Conservation (phyloP, 2,888 invertebrate genomes). For the Lamproptera curius region DNA sequence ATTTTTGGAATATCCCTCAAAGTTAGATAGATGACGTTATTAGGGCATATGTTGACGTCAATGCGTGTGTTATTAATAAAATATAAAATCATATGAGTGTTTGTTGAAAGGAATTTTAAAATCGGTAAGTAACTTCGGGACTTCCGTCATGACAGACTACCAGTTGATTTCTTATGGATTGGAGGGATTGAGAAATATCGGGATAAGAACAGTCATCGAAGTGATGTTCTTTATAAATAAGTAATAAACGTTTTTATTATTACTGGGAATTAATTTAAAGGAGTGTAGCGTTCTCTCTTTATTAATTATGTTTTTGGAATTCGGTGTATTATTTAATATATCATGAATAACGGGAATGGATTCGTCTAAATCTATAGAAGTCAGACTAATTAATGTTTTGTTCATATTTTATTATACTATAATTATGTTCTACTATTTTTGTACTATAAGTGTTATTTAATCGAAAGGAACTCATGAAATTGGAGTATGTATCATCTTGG, state of each 20-base stretch:
- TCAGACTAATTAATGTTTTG: constrained; percentile 25
- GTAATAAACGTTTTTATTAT: constrained; percentile 22
- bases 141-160: not conserved
- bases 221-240: constrained; percentile 21
- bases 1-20: no score
- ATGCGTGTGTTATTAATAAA: no score
- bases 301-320: no score
- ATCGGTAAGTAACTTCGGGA: constrained; percentile 9
- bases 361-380: constrained; percentile 32
- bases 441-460: constrained; percentile 12
- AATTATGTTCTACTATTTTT: constrained; percentile 17
- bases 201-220: constrained; percentile 13
- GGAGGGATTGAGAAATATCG: constrained; percentile 16
- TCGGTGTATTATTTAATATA: no score
- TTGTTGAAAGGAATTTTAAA: constrained; percentile 19
- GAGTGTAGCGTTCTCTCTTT: no score
- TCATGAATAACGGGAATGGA: constrained; percentile 29
- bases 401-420: no score
- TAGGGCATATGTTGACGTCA: no score
- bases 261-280: no score
- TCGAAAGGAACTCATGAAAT: not conserved
- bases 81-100: constrained; percentile 5
- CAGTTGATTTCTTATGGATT: constrained; percentile 12
- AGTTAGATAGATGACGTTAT: not conserved
- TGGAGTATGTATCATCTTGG: no score